Evolutionary conservation across 1,140 invertebrate genomes (phyloP), one percentile per base, ranked within the genome.

Genomic region (Pantala flavescens): DNA sequence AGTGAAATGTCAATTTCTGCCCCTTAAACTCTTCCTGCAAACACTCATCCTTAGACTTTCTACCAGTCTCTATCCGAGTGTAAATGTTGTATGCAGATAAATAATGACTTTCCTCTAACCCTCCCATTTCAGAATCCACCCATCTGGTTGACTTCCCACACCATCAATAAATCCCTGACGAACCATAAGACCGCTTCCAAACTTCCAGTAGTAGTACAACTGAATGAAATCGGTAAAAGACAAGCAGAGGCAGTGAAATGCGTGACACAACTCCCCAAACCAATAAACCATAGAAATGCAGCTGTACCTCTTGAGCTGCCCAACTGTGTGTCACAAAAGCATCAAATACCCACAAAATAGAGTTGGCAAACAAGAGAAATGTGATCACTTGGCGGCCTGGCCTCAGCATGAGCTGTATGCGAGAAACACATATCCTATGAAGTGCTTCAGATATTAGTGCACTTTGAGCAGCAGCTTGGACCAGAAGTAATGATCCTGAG

Each of bases 171-270:
- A 81, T 79, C 14, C 80, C 80, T 0, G 80, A 80, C 36, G 77
- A 81, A 77, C 84, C 83, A 81, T 87, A 88, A 9, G 85, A 85
- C 63, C 85, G 85, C 76, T 88, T 88, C 90, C 90, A 91, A 12
- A 90, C 87, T 77, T 91, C 89, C 11, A 90, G 83, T 12, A 91
- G 80, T 74, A 89, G 83, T 19, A 91, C 87, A 71, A 87, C 87
- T 10, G 89, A 90, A 79, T 92, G 90, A 81, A 91, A 92, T 42
- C 90, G 83, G 75, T 88, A 91, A 77, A 90, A 89, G 24, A 90
- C 89, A 2, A 89, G 79, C 0, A 91, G 80, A 0, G 90, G 90
- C 36, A 90, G 80, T 72, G 23, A 24, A 21, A 90, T 83, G 74
- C 88, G 83, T 0, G 87, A 88, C 71, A 91, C 84, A 7, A 91